Evolutionary conservation across 2,797 vertebrate genomes (phyloP), one percentile per base, ranked within the genome.

Genomic region (Lindbergichthys nudifrons): DNA sequence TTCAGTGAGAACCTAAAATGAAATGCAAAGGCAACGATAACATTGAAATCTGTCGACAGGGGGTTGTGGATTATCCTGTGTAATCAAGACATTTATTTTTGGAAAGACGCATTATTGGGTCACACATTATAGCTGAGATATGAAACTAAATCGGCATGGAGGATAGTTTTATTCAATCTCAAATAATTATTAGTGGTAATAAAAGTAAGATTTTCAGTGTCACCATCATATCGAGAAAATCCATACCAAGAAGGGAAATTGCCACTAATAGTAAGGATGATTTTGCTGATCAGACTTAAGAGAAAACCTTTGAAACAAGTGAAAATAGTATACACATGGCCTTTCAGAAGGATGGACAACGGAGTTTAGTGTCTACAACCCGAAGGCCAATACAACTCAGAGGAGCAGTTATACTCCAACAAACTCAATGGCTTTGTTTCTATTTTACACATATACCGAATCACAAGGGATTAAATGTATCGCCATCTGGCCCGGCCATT

Each of bases 401-500:
- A 5, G 1, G 48, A 79, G 18, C 15, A 7, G 61, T 57, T 43
- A 72, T 61, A 75, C 61, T 74, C 60, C 15, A 2, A 43, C 12
- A 10, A 84, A 73, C 54, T 67, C 23, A 1, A 3, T 9, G 41
- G 54, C 58, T 59, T 57, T 63, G 54, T 79, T 84, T 83, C 85
- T 83, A 82, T 90, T 87, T 85, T 79, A 85, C 80, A 89, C 51
- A 73, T 73, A 77, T 75, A 77, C 13, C 62, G 57, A 82, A 54
- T 64, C 47, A 53, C 0, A 3, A 78, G 41, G 78, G 79, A 78
- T 91, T 80, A 86, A 68, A 80, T 58, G 39, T 72, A 81, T 86
- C 65, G 68, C 75, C 87, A 70, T 85, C 85, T 89, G 85, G 70
- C 19, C 9, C 41, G 81, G 80, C 82, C 80, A 85, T 91, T 88